Percentiles rank a stretch among this genome's conserved stretches.
Conservation (phyloP, 2,797 vertebrate genomes). For the Pipistrellus pipistrellus region DNA sequence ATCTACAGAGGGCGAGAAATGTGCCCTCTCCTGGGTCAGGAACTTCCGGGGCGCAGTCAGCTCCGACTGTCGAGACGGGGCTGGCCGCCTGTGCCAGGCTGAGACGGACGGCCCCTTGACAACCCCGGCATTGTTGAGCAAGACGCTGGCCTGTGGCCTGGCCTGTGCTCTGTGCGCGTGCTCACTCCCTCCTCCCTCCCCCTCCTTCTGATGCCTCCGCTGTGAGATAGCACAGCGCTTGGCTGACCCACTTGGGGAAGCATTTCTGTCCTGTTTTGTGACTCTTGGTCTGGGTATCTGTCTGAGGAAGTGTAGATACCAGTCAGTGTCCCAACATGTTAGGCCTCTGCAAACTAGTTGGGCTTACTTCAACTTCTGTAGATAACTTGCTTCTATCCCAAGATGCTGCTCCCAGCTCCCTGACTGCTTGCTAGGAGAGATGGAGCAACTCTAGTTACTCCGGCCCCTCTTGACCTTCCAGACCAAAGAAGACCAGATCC, state of each 20-base stretch:
- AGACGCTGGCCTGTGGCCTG: conserved; percentile 67
- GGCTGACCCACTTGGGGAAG: conserved; percentile 63
- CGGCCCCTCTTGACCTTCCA: conserved; percentile 84
- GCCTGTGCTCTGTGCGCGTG: background rate
- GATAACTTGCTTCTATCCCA: background rate
- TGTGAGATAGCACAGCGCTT: conserved; percentile 63
- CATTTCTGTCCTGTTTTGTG: background rate
- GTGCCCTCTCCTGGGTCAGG: background rate
- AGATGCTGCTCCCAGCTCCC: background rate
- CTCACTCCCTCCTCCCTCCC: background rate
- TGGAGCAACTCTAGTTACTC: background rate
- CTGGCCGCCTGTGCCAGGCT: conserved; percentile 86
- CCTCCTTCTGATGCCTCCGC: background rate
- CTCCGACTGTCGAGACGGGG: conserved; percentile 24
- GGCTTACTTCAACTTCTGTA: background rate
- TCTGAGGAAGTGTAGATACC: background rate
- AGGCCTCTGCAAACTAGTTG: background rate
- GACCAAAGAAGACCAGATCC: conserved; percentile 99
- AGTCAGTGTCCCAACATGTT: background rate
- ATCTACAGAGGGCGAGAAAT: conserved; percentile 9
- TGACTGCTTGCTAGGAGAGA: background rate
- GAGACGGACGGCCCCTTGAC: conserved; percentile 77
- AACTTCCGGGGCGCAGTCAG: conserved; percentile 48
- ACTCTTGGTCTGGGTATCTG: conserved; percentile 75
- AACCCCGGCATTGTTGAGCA: conserved; percentile 85